Base-by-base conservation (phyloP, 2,113 vertebrate genomes). In the Leptodactylus fuscus region DNA sequence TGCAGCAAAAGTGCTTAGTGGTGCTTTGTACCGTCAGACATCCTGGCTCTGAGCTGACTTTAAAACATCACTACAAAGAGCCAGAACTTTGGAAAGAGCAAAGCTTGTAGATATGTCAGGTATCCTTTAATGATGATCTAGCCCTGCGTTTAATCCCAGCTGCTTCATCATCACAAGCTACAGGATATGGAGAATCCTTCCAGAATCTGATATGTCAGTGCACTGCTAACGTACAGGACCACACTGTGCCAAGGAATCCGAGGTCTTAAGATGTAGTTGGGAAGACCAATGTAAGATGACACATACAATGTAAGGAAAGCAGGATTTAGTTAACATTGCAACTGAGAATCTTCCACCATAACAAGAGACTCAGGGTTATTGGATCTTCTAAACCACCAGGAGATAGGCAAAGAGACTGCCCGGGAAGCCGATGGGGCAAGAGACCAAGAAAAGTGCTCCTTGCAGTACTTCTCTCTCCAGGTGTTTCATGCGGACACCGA, bases 1-100 rank as follows among this genome's bases (percentile, higher is more conserved):
- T 38, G 65, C 62, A 82, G 29, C 46, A 51, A 41, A 82, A 73
- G 41, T 82, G 48, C 48, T 82, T 82, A 82, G 81, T 58, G 81
- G 41, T 53, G 67, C 67, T 82, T 71, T 82, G 81, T 71, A 41
- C 46, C 67, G 22, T 20, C 81, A 73, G 81, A 82, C 81, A 82
- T 73, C 34, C 81, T 73, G 67, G 49, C 81, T 71, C 81, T 82
- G 62, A 73, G 46, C 65, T 41, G 67, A 55, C 58, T 51, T 44
- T 9, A 53, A 53, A 73, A 44, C 81, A 73, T 41, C 49, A 53
- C 67, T 82, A 82, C 67, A 70, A 70, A 71, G 46, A 51, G 44
- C 48, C 18, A 44, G 24, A 80, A 80, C 53, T 80, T 80, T 60
- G 36, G 77, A 80, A 79, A 62, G 67, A 82, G 67, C 81, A 82